A percentile compares a stretch with the other conserved stretches of the same genome.
These are phyloP conservation scores for Dromas ardeola DNA, from an alignment of 2,113 vertebrate genomes.

Conservation along the genomic window DNA sequence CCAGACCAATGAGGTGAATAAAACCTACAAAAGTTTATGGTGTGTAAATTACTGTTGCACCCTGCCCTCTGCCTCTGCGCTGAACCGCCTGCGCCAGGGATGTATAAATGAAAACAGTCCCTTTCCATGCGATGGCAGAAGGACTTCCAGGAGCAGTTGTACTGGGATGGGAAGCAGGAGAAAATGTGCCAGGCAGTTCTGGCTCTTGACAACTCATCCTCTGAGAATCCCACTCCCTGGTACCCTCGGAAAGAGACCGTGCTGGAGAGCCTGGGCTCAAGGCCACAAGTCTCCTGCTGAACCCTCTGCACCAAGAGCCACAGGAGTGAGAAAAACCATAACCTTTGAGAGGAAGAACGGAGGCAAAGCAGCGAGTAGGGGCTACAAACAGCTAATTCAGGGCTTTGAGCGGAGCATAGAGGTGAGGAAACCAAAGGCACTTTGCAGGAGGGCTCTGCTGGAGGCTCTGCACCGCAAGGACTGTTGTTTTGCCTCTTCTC, in stretches of 20 bases:
- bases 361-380: background rate
- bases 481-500: slow-evolving; percentile 8
- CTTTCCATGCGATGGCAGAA: background rate
- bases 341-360: background rate
- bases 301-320: background rate
- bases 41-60: slow-evolving; percentile 71
- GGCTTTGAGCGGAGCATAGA: background rate
- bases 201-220: background rate
- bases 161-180: background rate
- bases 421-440: background rate
- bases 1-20: slow-evolving; percentile 72
- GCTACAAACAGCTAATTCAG: background rate
- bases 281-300: background rate
- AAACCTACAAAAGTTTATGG: slow-evolving; percentile 77
- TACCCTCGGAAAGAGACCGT: background rate
- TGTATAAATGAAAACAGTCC: slow-evolving; percentile 72
- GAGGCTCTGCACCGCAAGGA: background rate
- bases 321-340: rapidly evolving
- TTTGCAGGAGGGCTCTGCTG: background rate
- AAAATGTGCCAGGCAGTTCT: background rate
- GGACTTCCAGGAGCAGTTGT: background rate
- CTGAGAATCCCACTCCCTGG: background rate
- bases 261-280: background rate
- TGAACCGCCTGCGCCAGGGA: slow-evolving; percentile 26
- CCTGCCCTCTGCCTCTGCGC: slow-evolving; percentile 54